Conservation (phyloP, 2,888 invertebrate species). For the Andrena praecox region DNA sequence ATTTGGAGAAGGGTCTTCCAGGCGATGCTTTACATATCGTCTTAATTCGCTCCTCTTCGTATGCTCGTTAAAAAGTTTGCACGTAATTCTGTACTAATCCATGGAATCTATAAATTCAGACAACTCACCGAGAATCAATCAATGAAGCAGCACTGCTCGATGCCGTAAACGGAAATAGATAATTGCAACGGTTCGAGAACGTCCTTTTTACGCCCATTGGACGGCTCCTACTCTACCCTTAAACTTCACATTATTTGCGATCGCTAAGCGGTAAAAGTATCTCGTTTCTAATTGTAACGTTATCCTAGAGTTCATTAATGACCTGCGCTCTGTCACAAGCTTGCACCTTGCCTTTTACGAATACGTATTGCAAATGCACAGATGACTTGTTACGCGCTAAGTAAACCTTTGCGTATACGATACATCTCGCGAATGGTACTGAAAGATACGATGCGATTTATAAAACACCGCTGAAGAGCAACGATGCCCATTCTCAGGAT, state of each 20-base stretch:
- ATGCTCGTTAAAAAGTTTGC: constrained; percentile 14
- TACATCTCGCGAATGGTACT: constrained; percentile 31
- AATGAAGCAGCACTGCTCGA: constrained; percentile 30
- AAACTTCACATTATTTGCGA: constrained; percentile 61
- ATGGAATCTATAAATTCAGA: constrained; percentile 4
- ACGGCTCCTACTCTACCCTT: constrained; percentile 78
- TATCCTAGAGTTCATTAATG: constrained; percentile 39
- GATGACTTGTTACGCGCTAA: constrained; percentile 45
- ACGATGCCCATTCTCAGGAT: neutral
- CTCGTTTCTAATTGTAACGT: constrained; percentile 56
- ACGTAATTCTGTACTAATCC: neutral
- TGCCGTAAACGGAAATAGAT: constrained; percentile 21
- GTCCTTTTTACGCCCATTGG: constrained; percentile 73
- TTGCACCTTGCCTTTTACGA: constrained; percentile 29
- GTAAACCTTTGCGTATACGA: constrained; percentile 21
- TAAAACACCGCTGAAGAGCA: neutral
- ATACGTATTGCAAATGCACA: constrained; percentile 55
- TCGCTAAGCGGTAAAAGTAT: constrained; percentile 68
- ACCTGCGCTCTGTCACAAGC: constrained; percentile 54
- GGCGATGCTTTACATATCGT: constrained; percentile 5
- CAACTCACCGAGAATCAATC: constrained; percentile 39
- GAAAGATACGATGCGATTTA: neutral
- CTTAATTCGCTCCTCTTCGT: neutral
- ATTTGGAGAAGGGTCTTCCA: constrained; percentile 5
- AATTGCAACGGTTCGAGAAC: constrained; percentile 45